Evolutionary conservation across 2,797 vertebrate genomes (phyloP).

Genomic region (Choloepus didactylus): DNA sequence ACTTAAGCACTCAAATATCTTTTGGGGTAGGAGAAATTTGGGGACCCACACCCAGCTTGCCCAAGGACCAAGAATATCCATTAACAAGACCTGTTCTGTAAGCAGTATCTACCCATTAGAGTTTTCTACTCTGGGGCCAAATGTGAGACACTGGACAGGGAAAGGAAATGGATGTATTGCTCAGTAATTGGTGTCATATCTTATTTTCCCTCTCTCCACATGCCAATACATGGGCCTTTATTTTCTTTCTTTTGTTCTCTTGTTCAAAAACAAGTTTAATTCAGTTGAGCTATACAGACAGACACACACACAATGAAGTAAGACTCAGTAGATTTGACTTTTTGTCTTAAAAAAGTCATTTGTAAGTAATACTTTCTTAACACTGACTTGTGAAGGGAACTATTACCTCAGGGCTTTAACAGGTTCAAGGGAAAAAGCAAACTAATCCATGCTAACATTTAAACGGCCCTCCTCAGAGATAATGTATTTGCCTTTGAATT

Average conservation of each 20-base stretch:
- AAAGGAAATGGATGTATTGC: background rate
- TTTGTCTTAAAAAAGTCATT: background rate
- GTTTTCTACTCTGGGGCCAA: constrained; percentile 9
- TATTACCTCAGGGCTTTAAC: constrained; percentile 5
- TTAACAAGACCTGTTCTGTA: background rate
- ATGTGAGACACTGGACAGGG: background rate
- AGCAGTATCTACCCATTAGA: background rate
- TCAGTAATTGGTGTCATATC: background rate
- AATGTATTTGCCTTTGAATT: constrained; percentile 59
- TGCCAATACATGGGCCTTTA: background rate
- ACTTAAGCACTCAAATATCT: background rate
- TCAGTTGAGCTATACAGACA: background rate
- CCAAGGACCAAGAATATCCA: background rate
- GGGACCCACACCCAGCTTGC: background rate
- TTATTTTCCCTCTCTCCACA: background rate
- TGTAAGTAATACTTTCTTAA: background rate
- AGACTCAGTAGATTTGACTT: background rate
- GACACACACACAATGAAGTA: background rate
- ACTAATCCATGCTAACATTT: constrained; percentile 19
- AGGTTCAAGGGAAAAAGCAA: constrained; percentile 46
- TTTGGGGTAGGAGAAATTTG: background rate
- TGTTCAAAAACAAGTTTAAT: background rate
- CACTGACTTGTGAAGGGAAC: background rate
- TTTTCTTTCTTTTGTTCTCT: constrained; percentile 4
- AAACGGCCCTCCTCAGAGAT: background rate